Base-by-base conservation (phyloP, 1,140 invertebrate species). In the Drosophila triauraria region DNA sequence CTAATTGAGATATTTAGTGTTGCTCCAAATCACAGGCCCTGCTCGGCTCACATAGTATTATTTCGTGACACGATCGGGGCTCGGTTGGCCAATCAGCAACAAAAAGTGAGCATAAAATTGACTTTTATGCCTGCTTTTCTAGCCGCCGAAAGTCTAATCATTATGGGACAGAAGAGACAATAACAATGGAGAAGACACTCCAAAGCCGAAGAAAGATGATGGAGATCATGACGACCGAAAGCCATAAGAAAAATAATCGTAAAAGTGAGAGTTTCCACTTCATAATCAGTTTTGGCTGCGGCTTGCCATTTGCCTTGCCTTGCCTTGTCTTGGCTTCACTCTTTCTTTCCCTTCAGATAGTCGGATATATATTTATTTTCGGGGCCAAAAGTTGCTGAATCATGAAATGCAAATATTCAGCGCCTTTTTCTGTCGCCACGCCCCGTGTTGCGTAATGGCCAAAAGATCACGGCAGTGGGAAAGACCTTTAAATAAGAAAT, bases 251-350 rank as follows among this genome's bases (percentile, higher is more conserved):
- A 90, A 90, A 90, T 90, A 90, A 85, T 90, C 85, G 75, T 90
- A 90, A 90, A 90, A 90, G 85, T 90, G 85, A 90, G 85, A 90
- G 85, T 90, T 90, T 90, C 78, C 84, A 88, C 84, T 90, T 75
- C 74, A 83, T 81, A 88, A 84, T 88, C 74, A 71, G 75, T 78
- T 80, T 76, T 77, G 62, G 15, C 57, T 72, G 63, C 59, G 48
- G 40, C 56, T 72, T 81, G 53, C 71, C 60, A 69, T 74, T 79
- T 75, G 61, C n/a, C 50, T 64, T 75, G 74, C 57, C 44, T 69
- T 64, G 13, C 15, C 13, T 20, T n/a, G n/a, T n/a, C n/a, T n/a
- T 42, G 27, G 17, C 47, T 27, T 4, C 15, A 15, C 63, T 70
- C 65, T 70, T 75, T 65, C 65, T 78, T 70, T 77, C 48, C 61